These are phyloP conservation scores for Oedothorax gibbosus DNA, from an alignment of 1,140 invertebrate genomes.

Conservation along the genomic window DNA sequence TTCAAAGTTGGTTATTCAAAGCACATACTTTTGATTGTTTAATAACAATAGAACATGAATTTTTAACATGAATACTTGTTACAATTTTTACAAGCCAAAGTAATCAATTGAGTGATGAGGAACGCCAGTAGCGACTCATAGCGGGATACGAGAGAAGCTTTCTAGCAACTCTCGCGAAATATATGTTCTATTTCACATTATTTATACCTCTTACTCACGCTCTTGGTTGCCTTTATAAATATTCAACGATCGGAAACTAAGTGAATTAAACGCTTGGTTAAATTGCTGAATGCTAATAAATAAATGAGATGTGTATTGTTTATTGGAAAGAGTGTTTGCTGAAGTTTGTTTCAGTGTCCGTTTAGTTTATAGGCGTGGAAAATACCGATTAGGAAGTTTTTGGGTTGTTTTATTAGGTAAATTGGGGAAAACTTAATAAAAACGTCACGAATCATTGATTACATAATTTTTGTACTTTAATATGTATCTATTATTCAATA, in stretches of 20 bases:
- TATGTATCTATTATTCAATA: too few species aligned
- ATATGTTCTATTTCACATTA: constrained; percentile 13
- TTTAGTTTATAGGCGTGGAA: background rate
- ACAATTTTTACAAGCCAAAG: too few species aligned
- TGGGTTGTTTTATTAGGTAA: too few species aligned
- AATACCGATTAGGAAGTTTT: background rate
- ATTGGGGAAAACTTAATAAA: too few species aligned
- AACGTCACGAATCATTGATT: too few species aligned
- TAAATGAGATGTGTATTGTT: background rate
- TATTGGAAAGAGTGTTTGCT: constrained; percentile 26
- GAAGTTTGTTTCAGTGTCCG: constrained; percentile 11
- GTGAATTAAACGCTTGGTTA: constrained; percentile 19
- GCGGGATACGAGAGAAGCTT: constrained; percentile 40
- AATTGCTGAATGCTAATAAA: constrained; percentile 4
- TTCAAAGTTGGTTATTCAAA: too few species aligned
- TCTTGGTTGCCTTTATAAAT: background rate
- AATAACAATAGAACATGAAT: too few species aligned
- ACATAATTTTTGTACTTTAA: too few species aligned
- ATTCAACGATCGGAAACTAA: constrained; percentile 34
- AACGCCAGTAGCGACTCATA: constrained; percentile 19
- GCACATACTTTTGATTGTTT: too few species aligned
- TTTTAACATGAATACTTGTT: too few species aligned
- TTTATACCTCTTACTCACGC: constrained; percentile 49
- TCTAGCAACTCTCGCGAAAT: constrained; percentile 16
- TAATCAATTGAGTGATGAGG: constrained; percentile 17